Conservation (phyloP, 2,113 vertebrate species). For the Misgurnus mizolepis region DNA sequence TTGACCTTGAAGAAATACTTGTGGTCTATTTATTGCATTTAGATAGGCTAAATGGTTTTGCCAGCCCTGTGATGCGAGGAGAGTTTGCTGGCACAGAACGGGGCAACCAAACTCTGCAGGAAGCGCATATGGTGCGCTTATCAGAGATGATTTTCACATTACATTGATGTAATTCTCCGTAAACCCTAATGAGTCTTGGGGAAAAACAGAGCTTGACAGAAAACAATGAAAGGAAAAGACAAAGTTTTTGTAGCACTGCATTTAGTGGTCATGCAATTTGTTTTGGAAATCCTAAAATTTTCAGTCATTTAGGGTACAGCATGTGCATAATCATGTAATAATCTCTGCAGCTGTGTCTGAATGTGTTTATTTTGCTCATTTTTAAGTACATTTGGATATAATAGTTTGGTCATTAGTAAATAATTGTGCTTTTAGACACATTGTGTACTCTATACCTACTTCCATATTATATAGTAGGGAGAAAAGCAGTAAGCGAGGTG, state of each 20-base stretch:
- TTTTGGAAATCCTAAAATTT: no score
- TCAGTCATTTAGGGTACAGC: no score
- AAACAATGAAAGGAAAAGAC: neutral
- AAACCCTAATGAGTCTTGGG: slow-evolving; percentile 5
- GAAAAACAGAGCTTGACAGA: neutral
- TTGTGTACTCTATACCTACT: no score
- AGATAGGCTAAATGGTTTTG: neutral
- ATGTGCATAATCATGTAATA: no score
- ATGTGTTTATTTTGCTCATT: no score
- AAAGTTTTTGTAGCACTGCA: neutral
- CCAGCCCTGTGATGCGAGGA: neutral
- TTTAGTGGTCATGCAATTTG: neutral
- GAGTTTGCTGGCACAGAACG: neutral
- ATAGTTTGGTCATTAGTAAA: no score
- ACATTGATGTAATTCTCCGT: neutral
- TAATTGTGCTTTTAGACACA: no score
- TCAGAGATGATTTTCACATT: slow-evolving; percentile 15
- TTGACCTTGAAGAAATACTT: neutral
- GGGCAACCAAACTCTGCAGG: slow-evolving; percentile 14
- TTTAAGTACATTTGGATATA: no score
- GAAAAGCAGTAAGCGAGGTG: no score
- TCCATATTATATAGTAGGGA: no score
- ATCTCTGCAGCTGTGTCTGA: no score
- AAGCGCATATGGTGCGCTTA: slow-evolving; percentile 34
- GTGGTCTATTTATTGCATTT: slow-evolving; percentile 7